Evolutionary conservation across 2,888 invertebrate genomes (phyloP), one percentile per base, ranked within the genome.

Genomic region (Megamerina dolium): DNA sequence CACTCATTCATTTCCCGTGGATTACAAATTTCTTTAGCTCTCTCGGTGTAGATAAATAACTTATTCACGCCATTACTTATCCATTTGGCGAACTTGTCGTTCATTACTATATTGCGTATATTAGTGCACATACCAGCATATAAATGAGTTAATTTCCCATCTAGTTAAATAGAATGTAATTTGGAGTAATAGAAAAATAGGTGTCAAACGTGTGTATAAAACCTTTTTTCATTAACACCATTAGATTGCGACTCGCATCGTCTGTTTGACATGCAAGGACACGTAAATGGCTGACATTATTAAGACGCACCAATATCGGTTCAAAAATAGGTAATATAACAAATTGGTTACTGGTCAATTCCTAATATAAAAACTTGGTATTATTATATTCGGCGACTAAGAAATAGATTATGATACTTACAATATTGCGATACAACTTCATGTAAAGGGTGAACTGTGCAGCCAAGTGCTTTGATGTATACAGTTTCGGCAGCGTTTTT

Each of bases 111-210:
- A 10, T 41, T 21, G 2, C 50, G 46, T 14, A 52, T 34, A 20
- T 49, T 48, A 3, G 41, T 43, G 27, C 46, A 49, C 17, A 46
- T 48, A 16, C 54, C 54, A 17, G 45, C 49, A 38, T 54, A 54
- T 5, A 54, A 41, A 44, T 48, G 51, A 17, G 48, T 52, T 20
- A 49, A 39, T 49, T 48, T 47, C 2, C 48, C 46, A 27, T 46
- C 54, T 53, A 26, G 6, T 17, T 29, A 36, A 12, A 4, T 14
- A 30, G 10, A 3, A n/a, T n/a, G n/a, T n/a, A n/a, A n/a, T n/a
- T n/a, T n/a, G 3, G 14, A 16, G 5, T 12, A 14, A 17, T 27
- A 9, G 9, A 20, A 37, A 29, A 40, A 34, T 1, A 36, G 2
- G n/a, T 13, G 14, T 17, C 4, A 27, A 13, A n/a, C n/a, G n/a